Percentiles rank a stretch among this genome's conserved stretches.
Evolutionary conservation across 2,888 invertebrate species (phyloP).

Genomic region (Standfussiana lucernea): DNA sequence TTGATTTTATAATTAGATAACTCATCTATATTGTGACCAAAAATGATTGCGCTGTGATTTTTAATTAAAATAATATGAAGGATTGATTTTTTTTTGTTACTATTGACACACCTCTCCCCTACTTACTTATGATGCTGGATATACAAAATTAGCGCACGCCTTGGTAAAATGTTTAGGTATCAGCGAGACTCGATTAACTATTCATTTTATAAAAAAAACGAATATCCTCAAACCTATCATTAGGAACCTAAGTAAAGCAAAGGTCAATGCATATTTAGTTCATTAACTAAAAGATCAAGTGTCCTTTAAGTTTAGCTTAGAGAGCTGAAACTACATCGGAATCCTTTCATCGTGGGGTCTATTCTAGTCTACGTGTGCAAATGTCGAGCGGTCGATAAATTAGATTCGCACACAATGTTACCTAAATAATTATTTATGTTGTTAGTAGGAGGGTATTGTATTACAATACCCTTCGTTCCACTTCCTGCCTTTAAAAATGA

Average conservation of each 20-base stretch:
- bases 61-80: too few relatives aligned
- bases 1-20: too few relatives aligned
- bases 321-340: conserved; percentile 43
- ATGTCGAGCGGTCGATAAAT: conserved; percentile 32
- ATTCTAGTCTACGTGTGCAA: conserved; percentile 26
- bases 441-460: too few relatives aligned
- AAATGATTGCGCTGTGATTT: too few relatives aligned
- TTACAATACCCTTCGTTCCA: neutral
- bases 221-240: conserved; percentile 2
- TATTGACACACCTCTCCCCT: too few relatives aligned
- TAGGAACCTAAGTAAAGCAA: conserved; percentile 19
- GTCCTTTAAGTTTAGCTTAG: conserved; percentile 50
- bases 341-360: conserved; percentile 23
- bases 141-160: neutral
- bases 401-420: neutral
- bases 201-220: neutral
- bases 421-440: too few relatives aligned
- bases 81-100: too few relatives aligned
- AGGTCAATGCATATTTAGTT: conserved; percentile 48
- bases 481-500: neutral
- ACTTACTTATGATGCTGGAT: neutral
- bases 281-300: conserved; percentile 43
- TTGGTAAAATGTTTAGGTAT: neutral
- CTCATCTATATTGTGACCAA: too few relatives aligned
- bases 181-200: neutral